phyloP scores from a whole-genome alignment of 2,113 vertebrate species.

The Thunnus maccoyii region DNA sequence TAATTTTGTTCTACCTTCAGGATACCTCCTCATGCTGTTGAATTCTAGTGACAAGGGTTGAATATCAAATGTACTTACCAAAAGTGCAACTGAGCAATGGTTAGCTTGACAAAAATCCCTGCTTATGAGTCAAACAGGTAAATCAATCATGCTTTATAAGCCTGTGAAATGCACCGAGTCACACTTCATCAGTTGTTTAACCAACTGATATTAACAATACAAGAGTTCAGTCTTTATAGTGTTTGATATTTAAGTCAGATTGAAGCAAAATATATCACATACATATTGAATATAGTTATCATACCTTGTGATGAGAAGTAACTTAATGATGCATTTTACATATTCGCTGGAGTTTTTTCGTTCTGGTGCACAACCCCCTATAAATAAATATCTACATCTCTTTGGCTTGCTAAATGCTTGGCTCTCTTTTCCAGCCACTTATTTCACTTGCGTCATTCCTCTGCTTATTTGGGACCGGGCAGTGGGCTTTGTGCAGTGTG shows the following conservation, averaged over 20 bases:
- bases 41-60: constrained; percentile 32
- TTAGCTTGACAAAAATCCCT: constrained; percentile 37
- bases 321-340: too few relatives aligned
- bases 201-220: not conserved
- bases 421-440: not conserved
- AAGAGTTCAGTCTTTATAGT: not conserved
- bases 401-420: not conserved
- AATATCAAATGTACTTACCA: constrained; percentile 45
- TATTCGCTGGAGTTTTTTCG: not conserved
- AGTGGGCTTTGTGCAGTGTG: not conserved
- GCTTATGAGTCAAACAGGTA: constrained; percentile 23
- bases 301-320: not conserved
- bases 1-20: constrained; percentile 68
- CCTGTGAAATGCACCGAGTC: constrained; percentile 3
- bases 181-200: constrained; percentile 18
- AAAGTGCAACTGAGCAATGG: constrained; percentile 21
- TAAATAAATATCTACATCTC: not conserved
- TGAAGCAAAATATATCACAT: not conserved
- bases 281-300: not conserved
- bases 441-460: not conserved
- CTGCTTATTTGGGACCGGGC: not conserved
- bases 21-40: constrained; percentile 55
- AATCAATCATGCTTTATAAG: constrained; percentile 6
- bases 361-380: too few relatives aligned
- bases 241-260: not conserved